Evolutionary conservation across 2,797 vertebrate species (phyloP).

Genomic region (Echiichthys vipera): DNA sequence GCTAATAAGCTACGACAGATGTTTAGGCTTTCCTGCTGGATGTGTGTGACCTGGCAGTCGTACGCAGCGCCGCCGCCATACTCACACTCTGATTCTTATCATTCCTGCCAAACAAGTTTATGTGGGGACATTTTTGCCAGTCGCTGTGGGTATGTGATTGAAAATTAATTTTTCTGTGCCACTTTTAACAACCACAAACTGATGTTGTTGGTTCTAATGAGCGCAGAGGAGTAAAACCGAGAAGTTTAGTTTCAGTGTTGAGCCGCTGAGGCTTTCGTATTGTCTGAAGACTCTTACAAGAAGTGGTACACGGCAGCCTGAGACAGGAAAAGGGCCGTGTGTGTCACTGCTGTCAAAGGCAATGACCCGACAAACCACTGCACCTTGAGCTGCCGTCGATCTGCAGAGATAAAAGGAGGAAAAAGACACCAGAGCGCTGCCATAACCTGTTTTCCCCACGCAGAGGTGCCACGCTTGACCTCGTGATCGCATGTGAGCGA

Average conservation of each 20-base stretch:
- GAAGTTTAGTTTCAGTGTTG: constrained; percentile 53
- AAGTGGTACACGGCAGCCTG: constrained; percentile 73
- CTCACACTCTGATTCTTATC: constrained; percentile 60
- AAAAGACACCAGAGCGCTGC: constrained; percentile 46
- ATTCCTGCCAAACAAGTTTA: constrained; percentile 70
- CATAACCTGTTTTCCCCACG: constrained; percentile 56
- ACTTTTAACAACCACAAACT: constrained; percentile 44
- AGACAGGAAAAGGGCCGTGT: constrained; percentile 79
- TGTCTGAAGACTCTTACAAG: constrained; percentile 78
- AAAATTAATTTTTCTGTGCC: constrained; percentile 24
- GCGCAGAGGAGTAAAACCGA: constrained; percentile 67
- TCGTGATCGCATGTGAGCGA: constrained; percentile 31
- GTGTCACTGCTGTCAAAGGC: constrained; percentile 63
- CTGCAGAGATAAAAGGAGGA: constrained; percentile 52
- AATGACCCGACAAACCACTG: constrained; percentile 82
- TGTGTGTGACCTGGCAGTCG: constrained; percentile 47
- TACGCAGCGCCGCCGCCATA: not conserved
- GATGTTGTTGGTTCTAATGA: constrained; percentile 18
- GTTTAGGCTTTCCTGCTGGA: constrained; percentile 44
- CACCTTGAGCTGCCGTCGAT: constrained; percentile 66
- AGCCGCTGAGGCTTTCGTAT: constrained; percentile 65
- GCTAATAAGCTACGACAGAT: constrained; percentile 64
- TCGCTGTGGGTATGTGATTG: not conserved
- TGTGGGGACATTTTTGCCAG: constrained; percentile 23
- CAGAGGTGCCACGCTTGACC: constrained; percentile 58